Percentiles rank a stretch among this genome's conserved stretches.
Conservation (phyloP, 2,888 invertebrate species). For the Cerastoderma edule region DNA sequence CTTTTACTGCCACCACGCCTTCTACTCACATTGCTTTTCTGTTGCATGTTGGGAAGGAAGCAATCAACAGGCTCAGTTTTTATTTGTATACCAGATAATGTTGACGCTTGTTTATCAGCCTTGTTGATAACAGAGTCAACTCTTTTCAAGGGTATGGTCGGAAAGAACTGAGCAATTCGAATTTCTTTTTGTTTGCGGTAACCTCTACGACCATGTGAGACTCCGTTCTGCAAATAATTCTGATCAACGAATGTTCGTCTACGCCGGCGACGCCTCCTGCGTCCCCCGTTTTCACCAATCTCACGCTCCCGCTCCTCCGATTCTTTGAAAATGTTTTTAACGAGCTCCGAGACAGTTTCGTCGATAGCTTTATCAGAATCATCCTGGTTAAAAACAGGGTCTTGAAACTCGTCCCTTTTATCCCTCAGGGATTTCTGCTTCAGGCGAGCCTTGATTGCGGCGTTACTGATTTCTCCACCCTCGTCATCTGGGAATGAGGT, state of each 20-base stretch:
- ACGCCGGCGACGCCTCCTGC: neutral
- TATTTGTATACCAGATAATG: neutral
- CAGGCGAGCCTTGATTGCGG: neutral
- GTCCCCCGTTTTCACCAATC: neutral
- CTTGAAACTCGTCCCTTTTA: neutral
- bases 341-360: constrained; percentile 42
- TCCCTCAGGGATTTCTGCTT: neutral
- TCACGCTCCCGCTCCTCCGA: constrained; percentile 33
- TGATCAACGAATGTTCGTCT: neutral
- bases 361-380: constrained; percentile 30
- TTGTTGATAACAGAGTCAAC: neutral
- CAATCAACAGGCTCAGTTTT: constrained; percentile 6
- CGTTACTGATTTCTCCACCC: neutral
- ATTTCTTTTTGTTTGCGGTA: constrained; percentile 2
- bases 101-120: neutral
- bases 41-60: neutral
- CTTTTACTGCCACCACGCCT: neutral
- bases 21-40: too few species aligned
- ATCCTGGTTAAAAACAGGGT: neutral
- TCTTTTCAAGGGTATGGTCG: neutral
- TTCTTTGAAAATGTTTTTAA: constrained; percentile 42
- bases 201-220: neutral
- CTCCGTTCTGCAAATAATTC: neutral
- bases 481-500: neutral
- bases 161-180: constrained; percentile 19